Evolutionary conservation across 2,888 invertebrate genomes (phyloP).

Genomic region (Bembecia ichneumoniformis): DNA sequence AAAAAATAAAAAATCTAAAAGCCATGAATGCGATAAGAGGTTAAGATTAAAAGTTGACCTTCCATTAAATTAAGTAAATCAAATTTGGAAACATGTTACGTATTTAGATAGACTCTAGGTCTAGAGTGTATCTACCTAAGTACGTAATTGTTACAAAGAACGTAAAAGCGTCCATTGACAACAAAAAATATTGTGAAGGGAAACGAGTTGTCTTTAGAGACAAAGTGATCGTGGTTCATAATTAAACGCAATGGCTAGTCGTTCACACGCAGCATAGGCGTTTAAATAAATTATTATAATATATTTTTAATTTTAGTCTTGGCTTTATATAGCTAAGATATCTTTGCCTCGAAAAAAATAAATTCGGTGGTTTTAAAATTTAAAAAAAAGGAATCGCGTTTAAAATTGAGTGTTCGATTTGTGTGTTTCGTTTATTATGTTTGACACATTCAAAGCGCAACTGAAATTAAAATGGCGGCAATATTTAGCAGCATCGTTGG

Average conservation of each 20-base stretch:
- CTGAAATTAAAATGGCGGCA: constrained; percentile 59
- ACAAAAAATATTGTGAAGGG: constrained; percentile 42
- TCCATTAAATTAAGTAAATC: too few species aligned
- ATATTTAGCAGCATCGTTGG: constrained; percentile 60
- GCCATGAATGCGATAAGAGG: too few species aligned
- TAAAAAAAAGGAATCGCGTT: too few species aligned
- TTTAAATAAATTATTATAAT: background rate
- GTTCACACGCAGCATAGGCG: constrained; percentile 26
- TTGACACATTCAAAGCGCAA: constrained; percentile 32
- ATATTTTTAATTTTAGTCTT: background rate
- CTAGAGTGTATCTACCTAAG: too few species aligned
- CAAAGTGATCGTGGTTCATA: constrained; percentile 19
- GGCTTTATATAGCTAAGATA: background rate
- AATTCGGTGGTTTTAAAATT: background rate
- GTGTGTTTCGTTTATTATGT: constrained; percentile 24
- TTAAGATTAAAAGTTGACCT: too few species aligned
- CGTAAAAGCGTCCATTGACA: background rate
- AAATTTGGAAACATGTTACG: too few species aligned
- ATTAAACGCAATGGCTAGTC: constrained; percentile 29
- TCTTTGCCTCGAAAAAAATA: background rate
- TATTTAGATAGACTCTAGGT: too few species aligned
- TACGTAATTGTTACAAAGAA: too few species aligned
- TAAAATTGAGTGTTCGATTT: constrained; percentile 8
- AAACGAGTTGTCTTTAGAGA: constrained; percentile 12
- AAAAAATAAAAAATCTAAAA: too few species aligned